Conservation (phyloP, 2,888 invertebrate species). For the Augiades crinisus region DNA sequence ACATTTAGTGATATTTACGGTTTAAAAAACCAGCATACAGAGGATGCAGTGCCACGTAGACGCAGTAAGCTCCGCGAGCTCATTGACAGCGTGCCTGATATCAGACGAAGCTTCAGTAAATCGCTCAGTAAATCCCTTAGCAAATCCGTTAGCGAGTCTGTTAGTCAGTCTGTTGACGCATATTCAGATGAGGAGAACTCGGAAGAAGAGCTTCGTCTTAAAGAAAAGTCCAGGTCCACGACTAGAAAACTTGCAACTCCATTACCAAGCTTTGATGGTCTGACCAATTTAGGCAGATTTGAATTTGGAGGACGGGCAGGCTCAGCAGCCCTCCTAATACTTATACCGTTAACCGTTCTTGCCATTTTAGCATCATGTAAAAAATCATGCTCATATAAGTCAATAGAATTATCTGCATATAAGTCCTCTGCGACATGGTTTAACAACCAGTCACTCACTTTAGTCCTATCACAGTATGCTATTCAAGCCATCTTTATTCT, state of each 20-base stretch:
- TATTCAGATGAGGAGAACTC: slow-evolving; percentile 68
- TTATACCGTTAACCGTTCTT: slow-evolving; percentile 60
- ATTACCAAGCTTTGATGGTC: slow-evolving; percentile 48
- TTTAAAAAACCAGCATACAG: slow-evolving; percentile 55
- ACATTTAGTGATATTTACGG: slow-evolving; percentile 47
- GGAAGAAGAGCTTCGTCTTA: slow-evolving; percentile 46
- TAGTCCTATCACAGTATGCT: slow-evolving; percentile 62
- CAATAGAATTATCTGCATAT: slow-evolving; percentile 47
- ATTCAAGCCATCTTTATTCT: slow-evolving; percentile 73
- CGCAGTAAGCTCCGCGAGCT: slow-evolving; percentile 60
- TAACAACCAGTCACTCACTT: slow-evolving; percentile 48
- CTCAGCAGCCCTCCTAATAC: slow-evolving; percentile 47
- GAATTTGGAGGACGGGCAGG: slow-evolving; percentile 70
- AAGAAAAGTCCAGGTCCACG: slow-evolving; percentile 50
- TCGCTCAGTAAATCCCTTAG: slow-evolving; percentile 43
- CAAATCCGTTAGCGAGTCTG: slow-evolving; percentile 62
- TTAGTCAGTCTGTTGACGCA: slow-evolving; percentile 61
- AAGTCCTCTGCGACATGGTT: slow-evolving; percentile 48
- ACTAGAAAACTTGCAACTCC: slow-evolving; percentile 70
- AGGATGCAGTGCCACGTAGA: slow-evolving; percentile 59
- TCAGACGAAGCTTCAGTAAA: slow-evolving; percentile 60
- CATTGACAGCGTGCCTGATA: slow-evolving; percentile 53
- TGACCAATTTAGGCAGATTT: slow-evolving; percentile 51
- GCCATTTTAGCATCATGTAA: slow-evolving; percentile 57
- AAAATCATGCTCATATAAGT: slow-evolving; percentile 62